Evolutionary conservation across 2,888 invertebrate species (phyloP).

Genomic region (Artemia sp.): DNA sequence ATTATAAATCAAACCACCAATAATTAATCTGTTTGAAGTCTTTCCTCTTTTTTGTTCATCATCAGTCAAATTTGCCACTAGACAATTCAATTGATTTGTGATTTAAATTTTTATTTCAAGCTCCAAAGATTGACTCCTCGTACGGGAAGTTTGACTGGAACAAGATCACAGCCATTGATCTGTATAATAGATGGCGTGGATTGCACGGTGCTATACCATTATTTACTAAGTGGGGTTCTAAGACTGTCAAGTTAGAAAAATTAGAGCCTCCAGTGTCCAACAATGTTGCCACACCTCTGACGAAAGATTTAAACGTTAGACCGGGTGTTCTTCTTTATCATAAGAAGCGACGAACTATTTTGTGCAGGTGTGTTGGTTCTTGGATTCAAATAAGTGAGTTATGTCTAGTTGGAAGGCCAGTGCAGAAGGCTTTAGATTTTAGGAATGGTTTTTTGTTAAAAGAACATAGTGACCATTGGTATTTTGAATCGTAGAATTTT

Average conservation of each 20-base stretch:
- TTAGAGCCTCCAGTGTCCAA: not conserved
- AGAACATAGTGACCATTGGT: not conserved
- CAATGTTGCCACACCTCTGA: not conserved
- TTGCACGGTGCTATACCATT: not conserved
- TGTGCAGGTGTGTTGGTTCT: conserved; percentile 3
- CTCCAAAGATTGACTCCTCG: not conserved
- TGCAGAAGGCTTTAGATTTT: conserved; percentile 5
- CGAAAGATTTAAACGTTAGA: not conserved
- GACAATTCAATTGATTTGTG: too few relatives aligned
- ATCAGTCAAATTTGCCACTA: too few relatives aligned
- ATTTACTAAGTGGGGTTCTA: not conserved
- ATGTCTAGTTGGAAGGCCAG: not conserved
- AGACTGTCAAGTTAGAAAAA: not conserved
- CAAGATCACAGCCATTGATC: not conserved
- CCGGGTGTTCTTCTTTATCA: not conserved
- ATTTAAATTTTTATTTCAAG: not conserved
- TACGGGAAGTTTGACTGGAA: not conserved
- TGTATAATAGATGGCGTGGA: not conserved
- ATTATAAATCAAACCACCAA: too few relatives aligned
- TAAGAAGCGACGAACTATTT: not conserved
- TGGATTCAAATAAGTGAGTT: conserved; percentile 3
- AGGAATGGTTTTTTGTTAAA: conserved; percentile 7
- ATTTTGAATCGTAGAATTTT: not conserved
- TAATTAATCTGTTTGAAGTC: too few relatives aligned
- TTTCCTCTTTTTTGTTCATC: too few relatives aligned